A percentile compares a stretch with the other conserved stretches of the same genome.
These are phyloP conservation scores for Catotricha subobsoleta DNA, from an alignment of 2,888 invertebrate genomes.

Conservation along the genomic window DNA sequence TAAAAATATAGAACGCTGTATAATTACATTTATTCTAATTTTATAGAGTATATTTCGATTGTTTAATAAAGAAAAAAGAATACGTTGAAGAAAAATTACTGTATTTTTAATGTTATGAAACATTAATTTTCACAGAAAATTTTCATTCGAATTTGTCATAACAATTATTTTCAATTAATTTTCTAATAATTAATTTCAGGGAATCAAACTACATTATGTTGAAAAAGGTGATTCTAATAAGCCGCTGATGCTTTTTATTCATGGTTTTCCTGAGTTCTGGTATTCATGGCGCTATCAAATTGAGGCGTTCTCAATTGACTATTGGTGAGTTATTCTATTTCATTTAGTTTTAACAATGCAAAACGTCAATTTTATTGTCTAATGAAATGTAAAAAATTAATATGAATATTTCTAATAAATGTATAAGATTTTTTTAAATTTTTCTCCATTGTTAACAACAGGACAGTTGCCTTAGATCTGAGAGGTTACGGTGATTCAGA, in stretches of 20 bases:
- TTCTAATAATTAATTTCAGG: slow-evolving; percentile 26
- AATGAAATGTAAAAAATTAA: background rate
- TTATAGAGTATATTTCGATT: too few species aligned
- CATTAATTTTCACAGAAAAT: too few species aligned
- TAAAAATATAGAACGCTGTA: too few species aligned
- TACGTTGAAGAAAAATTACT: too few species aligned
- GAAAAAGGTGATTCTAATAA: slow-evolving; percentile 43
- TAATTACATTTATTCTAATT: too few species aligned
- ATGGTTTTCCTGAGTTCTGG: slow-evolving; percentile 66
- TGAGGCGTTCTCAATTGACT: slow-evolving; percentile 40
- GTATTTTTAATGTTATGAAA: too few species aligned
- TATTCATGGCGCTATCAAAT: slow-evolving; percentile 57
- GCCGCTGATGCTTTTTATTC: slow-evolving; percentile 49
- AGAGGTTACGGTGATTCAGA: slow-evolving; percentile 53
- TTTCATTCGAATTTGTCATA: background rate
- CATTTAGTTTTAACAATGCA: background rate
- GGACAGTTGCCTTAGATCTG: slow-evolving; percentile 49
- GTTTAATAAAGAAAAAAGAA: too few species aligned
- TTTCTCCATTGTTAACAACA: slow-evolving; percentile 17
- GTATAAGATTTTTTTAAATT: slow-evolving; percentile 12
- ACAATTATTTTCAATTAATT: background rate
- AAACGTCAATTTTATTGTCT: slow-evolving; percentile 5
- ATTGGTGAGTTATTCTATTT: slow-evolving; percentile 30
- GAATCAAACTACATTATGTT: slow-evolving; percentile 46
- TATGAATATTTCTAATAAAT: background rate